phyloP scores from a whole-genome alignment of 2,888 invertebrate species.

The Calliscelio sp. region DNA sequence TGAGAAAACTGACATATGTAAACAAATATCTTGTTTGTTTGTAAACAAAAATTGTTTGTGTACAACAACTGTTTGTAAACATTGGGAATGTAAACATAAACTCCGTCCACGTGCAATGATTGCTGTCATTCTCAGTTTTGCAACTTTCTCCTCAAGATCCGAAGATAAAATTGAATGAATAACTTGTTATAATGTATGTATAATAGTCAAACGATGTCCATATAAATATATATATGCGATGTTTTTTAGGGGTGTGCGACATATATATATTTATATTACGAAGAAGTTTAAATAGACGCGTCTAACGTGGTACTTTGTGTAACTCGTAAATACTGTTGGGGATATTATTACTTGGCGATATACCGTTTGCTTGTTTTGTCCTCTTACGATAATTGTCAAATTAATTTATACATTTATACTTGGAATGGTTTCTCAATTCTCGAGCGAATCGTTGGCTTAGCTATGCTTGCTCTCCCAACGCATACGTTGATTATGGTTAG shows the following conservation, averaged over 20 bases:
- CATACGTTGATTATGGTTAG: conserved; percentile 70
- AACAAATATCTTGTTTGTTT: too few species aligned
- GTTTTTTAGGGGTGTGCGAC: not conserved
- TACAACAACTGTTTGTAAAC: too few species aligned
- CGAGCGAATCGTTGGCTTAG: conserved; percentile 78
- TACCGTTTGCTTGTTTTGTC: conserved; percentile 48
- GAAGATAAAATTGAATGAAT: too few species aligned
- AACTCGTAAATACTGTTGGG: conserved; percentile 83
- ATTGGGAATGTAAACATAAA: too few species aligned
- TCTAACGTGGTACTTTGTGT: conserved; percentile 66
- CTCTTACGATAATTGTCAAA: conserved; percentile 56
- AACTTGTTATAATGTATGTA: too few species aligned
- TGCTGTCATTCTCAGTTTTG: too few species aligned
- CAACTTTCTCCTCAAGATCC: too few species aligned
- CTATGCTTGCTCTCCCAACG: conserved; percentile 69
- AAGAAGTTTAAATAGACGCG: conserved; percentile 44
- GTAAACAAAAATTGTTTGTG: too few species aligned
- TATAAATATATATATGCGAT: conserved; percentile 39
- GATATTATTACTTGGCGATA: conserved; percentile 79
- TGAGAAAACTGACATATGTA: too few species aligned
- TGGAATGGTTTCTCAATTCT: conserved; percentile 81
- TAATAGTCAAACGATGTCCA: conserved; percentile 8
- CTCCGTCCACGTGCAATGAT: too few species aligned
- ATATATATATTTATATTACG: conserved; percentile 41
- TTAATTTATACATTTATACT: conserved; percentile 79